These are phyloP conservation scores for Theristicus caerulescens DNA, from an alignment of 2,113 vertebrate genomes.

Conservation along the genomic window DNA sequence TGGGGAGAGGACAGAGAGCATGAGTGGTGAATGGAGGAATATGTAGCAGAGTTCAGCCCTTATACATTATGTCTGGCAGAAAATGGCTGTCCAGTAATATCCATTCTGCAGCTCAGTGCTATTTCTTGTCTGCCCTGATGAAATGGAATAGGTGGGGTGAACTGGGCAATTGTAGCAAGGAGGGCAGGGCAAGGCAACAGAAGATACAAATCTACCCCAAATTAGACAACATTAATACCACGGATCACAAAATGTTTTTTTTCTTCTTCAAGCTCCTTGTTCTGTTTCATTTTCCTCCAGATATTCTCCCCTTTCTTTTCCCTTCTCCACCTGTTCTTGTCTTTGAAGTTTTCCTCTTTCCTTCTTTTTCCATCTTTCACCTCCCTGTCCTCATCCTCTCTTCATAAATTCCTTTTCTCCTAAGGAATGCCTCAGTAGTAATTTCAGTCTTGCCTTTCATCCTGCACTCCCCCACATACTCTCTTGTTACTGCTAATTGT, in stretches of 20 bases:
- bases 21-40: neutral
- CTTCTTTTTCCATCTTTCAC: neutral
- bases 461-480: slow-evolving; percentile 11
- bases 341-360: neutral
- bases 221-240: neutral
- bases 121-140: neutral
- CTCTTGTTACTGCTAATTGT: slow-evolving; percentile 55
- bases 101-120: neutral
- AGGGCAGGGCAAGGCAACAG: neutral
- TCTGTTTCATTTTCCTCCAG: neutral
- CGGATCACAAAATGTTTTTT: neutral
- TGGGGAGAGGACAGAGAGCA: neutral
- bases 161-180: neutral
- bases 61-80: neutral
- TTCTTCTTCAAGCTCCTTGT: neutral
- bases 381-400: neutral
- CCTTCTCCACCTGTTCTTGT: neutral
- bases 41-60: neutral
- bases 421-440: neutral
- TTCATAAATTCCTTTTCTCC: neutral
- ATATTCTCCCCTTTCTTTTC: neutral
- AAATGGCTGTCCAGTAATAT: neutral
- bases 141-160: neutral
- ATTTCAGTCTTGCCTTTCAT: slow-evolving; percentile 15
- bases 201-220: neutral